phyloP scores from a whole-genome alignment of 2,797 vertebrate genomes.

The Coregonus ussuriensis region DNA sequence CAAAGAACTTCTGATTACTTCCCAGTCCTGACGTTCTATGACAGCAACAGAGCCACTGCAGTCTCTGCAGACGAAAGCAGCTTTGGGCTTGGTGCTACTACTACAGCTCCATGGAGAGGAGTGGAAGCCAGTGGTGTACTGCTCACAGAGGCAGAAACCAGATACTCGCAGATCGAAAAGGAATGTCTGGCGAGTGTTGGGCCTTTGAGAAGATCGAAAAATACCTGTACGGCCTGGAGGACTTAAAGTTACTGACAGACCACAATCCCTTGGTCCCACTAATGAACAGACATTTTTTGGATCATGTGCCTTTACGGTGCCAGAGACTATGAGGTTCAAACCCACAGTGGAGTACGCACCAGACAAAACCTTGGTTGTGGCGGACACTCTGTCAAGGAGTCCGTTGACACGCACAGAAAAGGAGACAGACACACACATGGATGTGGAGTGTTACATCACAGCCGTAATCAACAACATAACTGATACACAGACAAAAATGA shows the following conservation, averaged over 20 bases:
- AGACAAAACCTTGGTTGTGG: background rate
- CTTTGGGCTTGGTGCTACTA: conserved; percentile 58
- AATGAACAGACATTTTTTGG: too few species aligned
- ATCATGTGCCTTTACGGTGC: too few species aligned
- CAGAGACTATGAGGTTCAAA: background rate
- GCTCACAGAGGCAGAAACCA: background rate
- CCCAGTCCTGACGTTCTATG: background rate
- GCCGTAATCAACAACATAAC: too few species aligned
- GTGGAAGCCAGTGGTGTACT: too few species aligned
- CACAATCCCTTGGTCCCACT: too few species aligned
- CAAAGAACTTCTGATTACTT: too few species aligned
- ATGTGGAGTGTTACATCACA: too few species aligned
- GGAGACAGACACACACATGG: too few species aligned
- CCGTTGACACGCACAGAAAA: too few species aligned
- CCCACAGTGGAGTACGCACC: background rate
- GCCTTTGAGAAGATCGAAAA: too few species aligned
- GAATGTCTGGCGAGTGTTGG: background rate
- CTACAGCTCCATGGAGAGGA: conserved; percentile 14
- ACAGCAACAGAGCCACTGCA: conserved; percentile 52
- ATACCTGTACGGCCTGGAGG: too few species aligned
- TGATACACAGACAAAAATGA: background rate
- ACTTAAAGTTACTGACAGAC: too few species aligned
- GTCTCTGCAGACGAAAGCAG: conserved; percentile 60
- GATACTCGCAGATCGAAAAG: background rate
- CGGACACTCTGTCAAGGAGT: background rate